Percentiles rank a stretch among this genome's conserved stretches.
phyloP scores from a whole-genome alignment of 2,113 vertebrate species.

The Perca schrenkii region DNA sequence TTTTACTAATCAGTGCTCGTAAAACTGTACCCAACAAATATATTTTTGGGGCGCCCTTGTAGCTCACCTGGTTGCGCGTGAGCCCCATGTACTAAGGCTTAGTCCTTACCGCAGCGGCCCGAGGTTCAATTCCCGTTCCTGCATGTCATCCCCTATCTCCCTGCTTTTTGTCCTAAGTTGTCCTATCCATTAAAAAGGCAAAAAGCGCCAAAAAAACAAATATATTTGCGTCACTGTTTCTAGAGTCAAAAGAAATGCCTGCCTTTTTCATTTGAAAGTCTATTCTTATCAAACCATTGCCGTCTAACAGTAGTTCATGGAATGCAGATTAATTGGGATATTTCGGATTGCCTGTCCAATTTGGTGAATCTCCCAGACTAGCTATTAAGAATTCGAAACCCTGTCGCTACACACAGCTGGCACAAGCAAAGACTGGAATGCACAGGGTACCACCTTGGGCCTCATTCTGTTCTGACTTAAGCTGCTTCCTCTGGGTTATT shows the following conservation, averaged over 20 bases:
- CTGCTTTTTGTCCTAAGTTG: too few species aligned
- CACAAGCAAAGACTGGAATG: neutral
- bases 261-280: neutral
- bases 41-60: too few species aligned
- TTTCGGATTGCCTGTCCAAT: neutral
- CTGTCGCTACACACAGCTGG: neutral
- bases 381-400: neutral
- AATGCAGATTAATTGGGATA: neutral
- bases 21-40: neutral
- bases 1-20: neutral
- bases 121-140: too few species aligned
- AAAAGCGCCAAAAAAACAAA: too few species aligned
- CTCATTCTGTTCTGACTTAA: constrained; percentile 31
- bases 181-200: too few species aligned
- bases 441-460: constrained; percentile 21
- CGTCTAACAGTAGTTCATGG: neutral
- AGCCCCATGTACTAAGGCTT: too few species aligned
- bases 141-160: too few species aligned
- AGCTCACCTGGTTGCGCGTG: too few species aligned
- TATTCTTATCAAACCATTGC: neutral
- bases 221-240: too few species aligned
- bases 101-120: too few species aligned
- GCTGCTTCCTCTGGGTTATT: constrained; percentile 24
- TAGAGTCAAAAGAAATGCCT: too few species aligned
- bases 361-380: neutral